These are phyloP conservation scores for Anastatus disparis DNA, from an alignment of 1,140 invertebrate species.

Conservation along the genomic window DNA sequence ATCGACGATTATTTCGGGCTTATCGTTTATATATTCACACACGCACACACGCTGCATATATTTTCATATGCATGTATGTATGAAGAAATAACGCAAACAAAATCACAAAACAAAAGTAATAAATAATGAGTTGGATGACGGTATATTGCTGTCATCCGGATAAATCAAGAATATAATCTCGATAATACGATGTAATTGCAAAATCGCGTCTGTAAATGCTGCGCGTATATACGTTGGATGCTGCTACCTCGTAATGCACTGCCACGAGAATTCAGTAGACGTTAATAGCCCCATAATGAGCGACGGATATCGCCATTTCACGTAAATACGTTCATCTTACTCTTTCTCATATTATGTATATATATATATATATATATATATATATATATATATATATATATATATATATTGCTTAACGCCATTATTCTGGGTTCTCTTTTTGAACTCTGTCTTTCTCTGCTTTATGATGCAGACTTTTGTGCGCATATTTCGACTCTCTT, in stretches of 20 bases:
- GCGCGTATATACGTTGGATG: too few species aligned
- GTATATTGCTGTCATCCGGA: too few species aligned
- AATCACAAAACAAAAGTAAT: constrained; percentile 17
- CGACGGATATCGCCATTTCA: neutral
- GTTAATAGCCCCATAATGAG: constrained; percentile 20
- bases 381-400: neutral
- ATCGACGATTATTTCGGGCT: constrained; percentile 22
- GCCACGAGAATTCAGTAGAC: neutral
- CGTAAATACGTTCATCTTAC: neutral
- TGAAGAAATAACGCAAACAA: too few species aligned
- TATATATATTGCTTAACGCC: neutral
- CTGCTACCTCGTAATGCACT: neutral
- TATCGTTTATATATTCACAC: neutral
- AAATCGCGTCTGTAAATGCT: constrained; percentile 11
- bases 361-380: neutral
- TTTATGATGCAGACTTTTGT: neutral
- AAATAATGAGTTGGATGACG: constrained; percentile 11
- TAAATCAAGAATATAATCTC: constrained; percentile 27
- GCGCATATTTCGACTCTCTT: neutral
- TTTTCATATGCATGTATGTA: too few species aligned
- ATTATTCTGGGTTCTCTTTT: neutral
- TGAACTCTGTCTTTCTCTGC: neutral
- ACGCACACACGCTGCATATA: neutral
- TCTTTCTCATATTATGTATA: too few species aligned
- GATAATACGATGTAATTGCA: constrained; percentile 11